Conservation (phyloP, 2,797 vertebrate genomes). For the Characodon lateralis region DNA sequence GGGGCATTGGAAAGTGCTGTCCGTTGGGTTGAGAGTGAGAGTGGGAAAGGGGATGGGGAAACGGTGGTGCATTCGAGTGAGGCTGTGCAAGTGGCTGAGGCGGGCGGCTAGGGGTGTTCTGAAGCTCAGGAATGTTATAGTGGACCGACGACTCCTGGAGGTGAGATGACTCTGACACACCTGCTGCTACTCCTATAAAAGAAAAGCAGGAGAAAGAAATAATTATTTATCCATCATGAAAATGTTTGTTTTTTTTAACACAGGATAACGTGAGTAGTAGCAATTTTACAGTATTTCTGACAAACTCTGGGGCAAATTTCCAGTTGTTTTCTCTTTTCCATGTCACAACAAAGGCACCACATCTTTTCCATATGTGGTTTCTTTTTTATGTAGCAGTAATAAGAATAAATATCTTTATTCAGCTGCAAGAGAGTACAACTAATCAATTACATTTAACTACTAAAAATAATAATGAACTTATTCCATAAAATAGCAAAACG, state of each 20-base stretch:
- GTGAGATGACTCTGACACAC: constrained; percentile 89
- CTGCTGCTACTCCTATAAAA: constrained; percentile 75
- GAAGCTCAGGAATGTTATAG: constrained; percentile 98
- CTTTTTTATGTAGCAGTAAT: too few relatives aligned
- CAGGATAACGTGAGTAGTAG: not conserved
- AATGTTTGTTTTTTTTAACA: not conserved
- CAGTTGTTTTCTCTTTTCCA: not conserved
- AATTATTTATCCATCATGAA: not conserved
- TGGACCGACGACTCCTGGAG: constrained; percentile 90
- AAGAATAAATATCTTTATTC: not conserved
- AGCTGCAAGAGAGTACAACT: not conserved
- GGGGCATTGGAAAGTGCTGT: constrained; percentile 70
- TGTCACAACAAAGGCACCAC: not conserved
- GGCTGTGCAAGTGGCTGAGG: constrained; percentile 59
- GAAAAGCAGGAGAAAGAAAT: not conserved
- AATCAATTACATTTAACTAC: not conserved
- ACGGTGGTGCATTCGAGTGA: constrained; percentile 61
- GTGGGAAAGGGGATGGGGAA: constrained; percentile 44
- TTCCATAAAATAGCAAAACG: not conserved
- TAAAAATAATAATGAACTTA: not conserved
- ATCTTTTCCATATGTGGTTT: not conserved
- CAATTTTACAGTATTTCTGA: not conserved
- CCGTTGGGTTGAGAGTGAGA: constrained; percentile 71
- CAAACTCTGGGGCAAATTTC: not conserved
- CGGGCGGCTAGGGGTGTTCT: constrained; percentile 79